Evolutionary conservation across 2,797 vertebrate genomes (phyloP), one percentile per base, ranked within the genome.

Genomic region (Sebastes miniatus): DNA sequence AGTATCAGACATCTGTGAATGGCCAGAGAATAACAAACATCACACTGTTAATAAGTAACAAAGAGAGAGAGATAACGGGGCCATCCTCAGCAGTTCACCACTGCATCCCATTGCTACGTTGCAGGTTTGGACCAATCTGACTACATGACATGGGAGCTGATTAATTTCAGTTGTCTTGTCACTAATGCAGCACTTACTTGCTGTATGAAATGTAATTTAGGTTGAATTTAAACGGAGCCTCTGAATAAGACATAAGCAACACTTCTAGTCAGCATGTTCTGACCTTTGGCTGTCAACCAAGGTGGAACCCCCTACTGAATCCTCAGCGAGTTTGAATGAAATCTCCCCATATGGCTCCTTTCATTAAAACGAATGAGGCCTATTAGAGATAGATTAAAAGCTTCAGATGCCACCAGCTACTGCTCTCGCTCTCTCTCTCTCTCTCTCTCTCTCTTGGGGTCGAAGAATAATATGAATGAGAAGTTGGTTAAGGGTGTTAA

Each of bases 351-450:
- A 88, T 92, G 93, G 90, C 83, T 89, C 69, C 87, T 87, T 91
- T 93, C 90, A 92, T 93, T 88, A 92, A 91, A 91, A 92, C 84
- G 83, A 94, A 93, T 84, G 87, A 91, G 85, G 79, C 88, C 83
- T 83, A 92, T 94, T 92, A 92, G 87, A 80, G 86, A 80, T 70
- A 83, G 87, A 94, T 93, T 91, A 94, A 94, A 94, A 81, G 91
- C 93, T 88, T 93, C 89, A 89, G 91, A 93, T 86, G 90, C 79
- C 85, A 82, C 87, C 78, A 80, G 82, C 81, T 79, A 72, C 83
- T 84, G 75, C 89, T 77, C 88, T 87, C 87, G 88, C 89, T 78
- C 85, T 83, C 90, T 88, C 84, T 83, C 88, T 87, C 88, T 89
- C 89, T 78, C 89, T 78, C 88, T 87, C 89, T 89, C 85, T 83